phyloP scores from a whole-genome alignment of 2,113 vertebrate species.

The Nesoenas mayeri region DNA sequence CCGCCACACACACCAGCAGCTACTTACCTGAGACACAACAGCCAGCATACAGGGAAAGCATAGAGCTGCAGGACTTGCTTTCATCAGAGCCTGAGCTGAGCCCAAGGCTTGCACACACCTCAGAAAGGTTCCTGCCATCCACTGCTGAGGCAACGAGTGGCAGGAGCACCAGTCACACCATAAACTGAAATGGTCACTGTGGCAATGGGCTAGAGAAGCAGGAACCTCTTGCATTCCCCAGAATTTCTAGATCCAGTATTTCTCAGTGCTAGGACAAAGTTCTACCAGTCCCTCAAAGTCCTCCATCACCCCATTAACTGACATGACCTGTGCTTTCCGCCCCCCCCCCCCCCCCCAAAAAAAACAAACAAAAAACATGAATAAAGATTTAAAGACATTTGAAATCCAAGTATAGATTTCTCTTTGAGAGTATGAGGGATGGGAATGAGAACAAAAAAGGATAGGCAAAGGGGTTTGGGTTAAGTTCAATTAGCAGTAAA shows the following conservation, averaged over 20 bases:
- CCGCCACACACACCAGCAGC: not conserved
- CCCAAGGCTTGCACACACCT: not conserved
- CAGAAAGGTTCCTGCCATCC: not conserved
- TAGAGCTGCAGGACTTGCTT: not conserved
- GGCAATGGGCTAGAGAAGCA: not conserved
- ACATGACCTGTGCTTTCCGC: not conserved
- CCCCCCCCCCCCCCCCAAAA: not conserved
- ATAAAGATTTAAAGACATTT: not conserved
- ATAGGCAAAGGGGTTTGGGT: not conserved
- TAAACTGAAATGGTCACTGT: not conserved
- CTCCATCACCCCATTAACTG: not conserved
- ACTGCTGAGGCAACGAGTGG: not conserved
- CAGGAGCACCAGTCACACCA: accelerated
- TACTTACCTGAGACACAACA: not conserved
- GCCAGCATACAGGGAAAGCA: not conserved
- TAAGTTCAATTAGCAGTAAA: constrained; percentile 13
- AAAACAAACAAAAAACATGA: not conserved
- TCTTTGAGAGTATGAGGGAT: not conserved
- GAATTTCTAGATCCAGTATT: not conserved
- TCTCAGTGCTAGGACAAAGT: not conserved
- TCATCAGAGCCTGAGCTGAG: not conserved
- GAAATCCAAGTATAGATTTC: not conserved
- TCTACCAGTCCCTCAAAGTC: not conserved
- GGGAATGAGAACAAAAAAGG: not conserved
- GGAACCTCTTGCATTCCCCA: not conserved